Base-by-base conservation (phyloP, 2,888 invertebrate genomes). In the Tetranychus truncatus region DNA sequence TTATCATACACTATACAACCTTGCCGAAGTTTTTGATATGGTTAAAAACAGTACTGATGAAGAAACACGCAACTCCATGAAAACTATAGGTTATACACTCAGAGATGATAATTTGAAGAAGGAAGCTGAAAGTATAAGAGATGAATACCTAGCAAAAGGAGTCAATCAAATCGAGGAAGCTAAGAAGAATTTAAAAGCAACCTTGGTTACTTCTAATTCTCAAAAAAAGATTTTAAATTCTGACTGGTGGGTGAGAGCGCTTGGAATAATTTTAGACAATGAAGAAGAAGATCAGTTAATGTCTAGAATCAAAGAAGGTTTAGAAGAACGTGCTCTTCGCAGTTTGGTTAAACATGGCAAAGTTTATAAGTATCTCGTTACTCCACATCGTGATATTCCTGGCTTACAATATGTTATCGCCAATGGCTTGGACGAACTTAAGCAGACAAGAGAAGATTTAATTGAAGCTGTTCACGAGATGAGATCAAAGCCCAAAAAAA, bases 1-100 rank as follows among this genome's bases (percentile, higher is more conserved):
- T 80, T 86, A 90, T 44, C 90, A 90, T 81, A 86, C 89, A 0
- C 82, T 88, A 76, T 84, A 88, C 79, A 90, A 90, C 82, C 83
- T 89, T 73, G 83, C 86, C 4, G 86, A 88, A 76, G 78, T 83
- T 45, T 8, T 79, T 21, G 76, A 78, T 5, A 24, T 21, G 21
- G 20, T 69, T 11, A 44, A 46, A 72, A 44, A 44, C 11, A 24
- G 2, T 7, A 44, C 15, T 15, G 1, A 20, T 18, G 72, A 72
- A 6, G 44, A 72, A 46, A 34, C 82, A 21, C 18, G 44, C 1
- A 18, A 45, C n/a, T 81, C 77, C 80, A 81, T 76, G 80, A 80
- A 71, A 79, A 78, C 8, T 72, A 79, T 74, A 77, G 80, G 82
- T 1, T 85, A 84, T 7, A 87, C 87, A 5, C 81, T 87, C 9